A percentile compares a stretch with the other conserved stretches of the same genome.
Conservation (phyloP, 2,113 vertebrate genomes). For the Pedionomus torquatus region DNA sequence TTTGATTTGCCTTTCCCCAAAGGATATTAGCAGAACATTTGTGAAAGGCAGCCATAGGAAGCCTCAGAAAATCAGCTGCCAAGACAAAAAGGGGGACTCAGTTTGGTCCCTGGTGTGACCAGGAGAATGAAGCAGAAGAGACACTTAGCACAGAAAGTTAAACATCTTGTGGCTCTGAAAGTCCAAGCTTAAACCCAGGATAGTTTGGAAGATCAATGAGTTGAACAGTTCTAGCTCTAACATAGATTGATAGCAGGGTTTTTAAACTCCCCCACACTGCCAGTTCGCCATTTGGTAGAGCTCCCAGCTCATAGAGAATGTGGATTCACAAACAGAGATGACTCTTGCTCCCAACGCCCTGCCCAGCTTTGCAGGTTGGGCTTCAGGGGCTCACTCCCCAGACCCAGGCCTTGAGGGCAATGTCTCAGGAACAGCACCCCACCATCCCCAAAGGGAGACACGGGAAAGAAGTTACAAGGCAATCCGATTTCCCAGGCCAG, state of each 20-base stretch:
- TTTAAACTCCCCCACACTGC: background rate
- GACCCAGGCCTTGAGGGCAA: rapidly evolving
- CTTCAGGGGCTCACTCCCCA: background rate
- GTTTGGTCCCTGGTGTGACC: background rate
- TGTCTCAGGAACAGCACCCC: background rate
- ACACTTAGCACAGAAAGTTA: background rate
- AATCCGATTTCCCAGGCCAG: background rate
- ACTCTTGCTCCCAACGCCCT: background rate
- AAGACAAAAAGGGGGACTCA: background rate
- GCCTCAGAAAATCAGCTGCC: background rate
- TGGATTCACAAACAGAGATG: background rate
- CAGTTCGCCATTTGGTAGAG: background rate
- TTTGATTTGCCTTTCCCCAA: background rate
- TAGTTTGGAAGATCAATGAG: background rate
- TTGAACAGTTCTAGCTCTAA: background rate
- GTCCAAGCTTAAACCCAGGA: background rate
- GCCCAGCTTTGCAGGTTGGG: background rate
- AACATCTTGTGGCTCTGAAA: background rate
- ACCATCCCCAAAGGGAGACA: background rate
- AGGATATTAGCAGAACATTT: background rate
- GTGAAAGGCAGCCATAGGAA: background rate
- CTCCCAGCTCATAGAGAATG: background rate
- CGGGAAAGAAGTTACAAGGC: background rate
- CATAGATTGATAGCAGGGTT: background rate
- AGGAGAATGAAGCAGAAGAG: background rate